Evolutionary conservation across 2,888 invertebrate species (phyloP), one percentile per base, ranked within the genome.

Genomic region (Aproaerema taeniolella): DNA sequence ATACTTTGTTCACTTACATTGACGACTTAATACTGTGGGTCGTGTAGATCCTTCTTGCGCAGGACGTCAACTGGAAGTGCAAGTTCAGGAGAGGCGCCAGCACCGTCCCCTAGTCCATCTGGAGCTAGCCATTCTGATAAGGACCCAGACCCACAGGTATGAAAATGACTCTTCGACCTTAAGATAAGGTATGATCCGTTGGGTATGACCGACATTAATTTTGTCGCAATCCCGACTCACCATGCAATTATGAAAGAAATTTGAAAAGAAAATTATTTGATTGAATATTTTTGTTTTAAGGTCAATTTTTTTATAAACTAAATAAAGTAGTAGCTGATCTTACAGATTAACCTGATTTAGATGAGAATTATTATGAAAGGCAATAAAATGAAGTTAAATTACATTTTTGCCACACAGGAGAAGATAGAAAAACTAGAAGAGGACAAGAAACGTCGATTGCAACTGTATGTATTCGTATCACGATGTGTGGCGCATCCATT

Each of bases 401-500:
- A n/a, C n/a, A n/a, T 8, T 20, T 20, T 20, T 20, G 5, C 4
- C 20, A 10, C 28, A 24, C 62, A 94, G 91, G 97, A 97, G 64
- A 95, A 95, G 70, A 96, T 97, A 57, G 98, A 98, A 71, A 92
- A 95, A 46, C 94, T 98, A 70, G 98, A 99, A 79, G 98, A 98
- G 68, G 97, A 98, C 62, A 91, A 98, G 49, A 98, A 98, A 74
- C 91, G 93, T 46, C 91, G 96, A 45, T 91, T 99, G 43, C 99
- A 99, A 74, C 87, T 99, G 28, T 99, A 99, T 83, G 99, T 99
- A 51, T 99, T 99, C 78, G 96, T 99, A 52, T 97, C 98, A 51
- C 90, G 99, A 70, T 98, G 98, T 82, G 92, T 98, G 66, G 97
- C 99, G 5, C 99, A 99, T 87, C 99, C 99, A 5, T 99, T 99